phyloP scores from a whole-genome alignment of 2,113 vertebrate species.

The Mystacornis crossleyi region DNA sequence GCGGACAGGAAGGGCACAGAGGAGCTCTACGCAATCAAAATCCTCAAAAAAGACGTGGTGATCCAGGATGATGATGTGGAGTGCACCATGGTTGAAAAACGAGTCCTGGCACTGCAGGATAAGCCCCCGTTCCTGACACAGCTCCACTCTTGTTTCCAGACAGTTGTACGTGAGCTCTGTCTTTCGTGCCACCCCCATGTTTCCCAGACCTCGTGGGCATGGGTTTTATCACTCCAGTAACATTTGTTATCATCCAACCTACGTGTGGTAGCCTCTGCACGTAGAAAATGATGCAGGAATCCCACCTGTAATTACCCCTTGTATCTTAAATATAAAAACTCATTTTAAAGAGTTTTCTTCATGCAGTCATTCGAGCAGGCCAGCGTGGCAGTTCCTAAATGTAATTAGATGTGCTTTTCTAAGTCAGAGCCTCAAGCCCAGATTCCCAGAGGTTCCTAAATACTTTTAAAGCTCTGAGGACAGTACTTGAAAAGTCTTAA shows the following conservation, averaged over 20 bases:
- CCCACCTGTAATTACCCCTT: background rate
- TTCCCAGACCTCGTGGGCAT: background rate
- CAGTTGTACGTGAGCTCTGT: slow-evolving; percentile 81
- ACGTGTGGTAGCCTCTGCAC: background rate
- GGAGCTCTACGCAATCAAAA: slow-evolving; percentile 95
- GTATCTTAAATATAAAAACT: background rate
- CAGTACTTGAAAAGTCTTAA: background rate
- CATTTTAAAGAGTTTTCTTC: background rate
- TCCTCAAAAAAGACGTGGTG: slow-evolving; percentile 98
- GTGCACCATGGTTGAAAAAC: slow-evolving; percentile 97
- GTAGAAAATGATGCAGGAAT: background rate
- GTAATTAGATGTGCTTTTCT: background rate
- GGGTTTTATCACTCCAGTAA: background rate
- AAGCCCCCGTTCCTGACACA: slow-evolving; percentile 95
- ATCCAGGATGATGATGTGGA: slow-evolving; percentile 98
- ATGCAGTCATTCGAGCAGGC: background rate
- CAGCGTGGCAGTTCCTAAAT: background rate
- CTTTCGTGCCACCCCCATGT: background rate
- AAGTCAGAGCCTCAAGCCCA: background rate
- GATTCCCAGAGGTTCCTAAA: background rate
- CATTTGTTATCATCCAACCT: background rate
- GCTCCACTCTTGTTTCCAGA: slow-evolving; percentile 98
- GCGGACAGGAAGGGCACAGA: slow-evolving; percentile 93
- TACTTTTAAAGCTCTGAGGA: background rate
- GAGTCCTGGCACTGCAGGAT: slow-evolving; percentile 90